Percentiles rank a stretch among this genome's conserved stretches.
Conservation (phyloP, 2,113 vertebrate genomes). For the Chlamydotis undulata region DNA sequence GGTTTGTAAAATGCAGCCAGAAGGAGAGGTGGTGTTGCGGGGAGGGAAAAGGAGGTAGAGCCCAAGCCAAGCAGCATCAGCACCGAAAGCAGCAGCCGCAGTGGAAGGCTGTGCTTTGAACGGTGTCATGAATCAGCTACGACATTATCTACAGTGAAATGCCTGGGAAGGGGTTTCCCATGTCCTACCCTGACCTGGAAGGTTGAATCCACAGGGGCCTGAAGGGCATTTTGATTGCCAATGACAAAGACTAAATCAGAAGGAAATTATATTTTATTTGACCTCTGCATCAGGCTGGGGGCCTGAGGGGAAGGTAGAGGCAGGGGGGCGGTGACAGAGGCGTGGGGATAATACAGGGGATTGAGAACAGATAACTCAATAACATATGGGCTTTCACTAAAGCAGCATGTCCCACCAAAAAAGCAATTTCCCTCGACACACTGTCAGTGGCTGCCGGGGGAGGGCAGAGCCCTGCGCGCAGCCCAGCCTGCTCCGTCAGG, state of each 20-base stretch:
- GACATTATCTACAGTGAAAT: constrained; percentile 72
- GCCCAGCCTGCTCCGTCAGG: background rate
- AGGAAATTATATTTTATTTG: constrained; percentile 75
- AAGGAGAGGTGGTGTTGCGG: background rate
- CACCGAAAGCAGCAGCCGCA: background rate
- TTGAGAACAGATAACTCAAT: constrained; percentile 48
- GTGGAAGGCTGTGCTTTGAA: constrained; percentile 15
- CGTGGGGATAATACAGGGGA: constrained; percentile 23
- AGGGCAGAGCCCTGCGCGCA: background rate
- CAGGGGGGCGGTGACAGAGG: background rate
- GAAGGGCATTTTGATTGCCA: constrained; percentile 65
- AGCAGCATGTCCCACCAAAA: background rate
- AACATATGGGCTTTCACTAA: constrained; percentile 57
- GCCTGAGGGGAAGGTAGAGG: background rate
- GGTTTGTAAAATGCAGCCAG: background rate
- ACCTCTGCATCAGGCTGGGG: constrained; percentile 31
- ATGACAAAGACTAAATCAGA: constrained; percentile 70
- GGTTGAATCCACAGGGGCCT: constrained; percentile 52
- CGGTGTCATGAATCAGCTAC: constrained; percentile 62
- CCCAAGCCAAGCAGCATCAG: background rate
- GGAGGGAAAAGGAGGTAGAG: background rate
- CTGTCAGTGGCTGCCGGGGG: background rate
- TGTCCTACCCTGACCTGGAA: constrained; percentile 69
- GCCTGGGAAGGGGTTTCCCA: constrained; percentile 72
- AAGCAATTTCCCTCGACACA: background rate